phyloP scores from a whole-genome alignment of 1,140 invertebrate genomes.

The Brachionus rotundiformis region DNA sequence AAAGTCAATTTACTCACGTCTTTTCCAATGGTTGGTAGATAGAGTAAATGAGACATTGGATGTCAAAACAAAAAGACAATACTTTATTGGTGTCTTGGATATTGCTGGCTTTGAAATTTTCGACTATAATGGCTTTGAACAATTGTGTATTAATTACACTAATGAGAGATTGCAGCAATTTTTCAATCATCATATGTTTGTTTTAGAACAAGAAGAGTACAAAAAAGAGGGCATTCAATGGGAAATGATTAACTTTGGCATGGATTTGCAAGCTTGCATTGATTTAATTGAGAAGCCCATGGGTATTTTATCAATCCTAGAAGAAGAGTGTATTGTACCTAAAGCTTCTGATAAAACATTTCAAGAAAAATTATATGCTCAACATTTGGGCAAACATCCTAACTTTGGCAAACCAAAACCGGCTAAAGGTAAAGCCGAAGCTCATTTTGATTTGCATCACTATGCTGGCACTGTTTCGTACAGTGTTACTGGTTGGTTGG shows the following conservation, averaged over 20 bases:
- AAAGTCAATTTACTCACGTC: constrained; percentile 93
- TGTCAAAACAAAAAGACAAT: constrained; percentile 93
- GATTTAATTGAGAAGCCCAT: constrained; percentile 99
- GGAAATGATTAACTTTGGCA: constrained; percentile 99
- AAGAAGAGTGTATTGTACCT: constrained; percentile 99
- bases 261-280: constrained; percentile 96
- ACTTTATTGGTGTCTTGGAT: constrained; percentile 99
- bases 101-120: constrained; percentile 99
- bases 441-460: constrained; percentile 97
- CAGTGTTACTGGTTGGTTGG: constrained; percentile 87
- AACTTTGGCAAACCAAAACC: constrained; percentile 96
- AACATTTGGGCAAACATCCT: constrained; percentile 96
- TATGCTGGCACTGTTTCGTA: constrained; percentile 88
- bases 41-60: constrained; percentile 98
- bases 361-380: constrained; percentile 92
- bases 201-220: constrained; percentile 99
- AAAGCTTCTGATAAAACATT: constrained; percentile 98
- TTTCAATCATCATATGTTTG: constrained; percentile 99
- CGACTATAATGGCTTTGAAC: constrained; percentile 99
- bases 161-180: constrained; percentile 99
- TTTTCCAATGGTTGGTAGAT: constrained; percentile 95
- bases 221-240: constrained; percentile 95
- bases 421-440: constrained; percentile 88
- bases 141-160: constrained; percentile 99
- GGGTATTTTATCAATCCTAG: constrained; percentile 99